Base-by-base conservation (phyloP, 92 coral and sea anemone species). In the Palythoa grandis region DNA sequence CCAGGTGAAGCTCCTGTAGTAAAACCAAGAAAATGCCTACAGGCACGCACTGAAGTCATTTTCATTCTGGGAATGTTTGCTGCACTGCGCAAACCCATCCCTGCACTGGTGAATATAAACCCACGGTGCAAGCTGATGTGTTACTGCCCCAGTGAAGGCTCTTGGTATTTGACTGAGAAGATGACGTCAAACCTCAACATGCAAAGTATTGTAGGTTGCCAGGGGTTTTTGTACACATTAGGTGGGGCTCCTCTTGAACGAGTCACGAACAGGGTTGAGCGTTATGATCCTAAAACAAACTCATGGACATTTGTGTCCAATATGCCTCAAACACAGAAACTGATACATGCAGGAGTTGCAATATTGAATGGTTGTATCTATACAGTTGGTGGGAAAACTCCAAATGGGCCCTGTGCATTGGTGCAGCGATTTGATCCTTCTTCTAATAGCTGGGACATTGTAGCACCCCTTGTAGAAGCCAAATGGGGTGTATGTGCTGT, bases 401-500 rank as follows among this genome's bases (percentile, higher is more conserved):
- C 56, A 1, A 57, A 74, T 57, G 92, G 88, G 38, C 83, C 83
- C 14, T 50, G 87, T 70, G 52, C 92, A 19, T 84, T 87, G 38
- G 74, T 85, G 22, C 88, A 89, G 79, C 72, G 79, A 37, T 89
- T 76, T 7, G 76, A 70, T 52, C 92, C 86, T 2, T 70, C 82
- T 16, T 77, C 89, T 16, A 89, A 89, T 70, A 52, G 78, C 10
- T 89, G 92, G 92, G 68, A 50, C 15, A 78, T 84, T 52, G 88
- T 56, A 9, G 82, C 88, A 60, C 72, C 88, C 56, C 74, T 89
- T 72, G 37, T 40, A 16, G 19, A 72, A 39, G 72, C 83, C 4
- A 73, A 89, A 35, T 75, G 92, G 52, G 92, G 87, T 37, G 82
- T 85, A 13, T 83, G 88, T 80, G 92, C 92, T 29, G 92, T 89